Conservation (phyloP, 1,140 invertebrate genomes). For the Bradysia coprophila region DNA sequence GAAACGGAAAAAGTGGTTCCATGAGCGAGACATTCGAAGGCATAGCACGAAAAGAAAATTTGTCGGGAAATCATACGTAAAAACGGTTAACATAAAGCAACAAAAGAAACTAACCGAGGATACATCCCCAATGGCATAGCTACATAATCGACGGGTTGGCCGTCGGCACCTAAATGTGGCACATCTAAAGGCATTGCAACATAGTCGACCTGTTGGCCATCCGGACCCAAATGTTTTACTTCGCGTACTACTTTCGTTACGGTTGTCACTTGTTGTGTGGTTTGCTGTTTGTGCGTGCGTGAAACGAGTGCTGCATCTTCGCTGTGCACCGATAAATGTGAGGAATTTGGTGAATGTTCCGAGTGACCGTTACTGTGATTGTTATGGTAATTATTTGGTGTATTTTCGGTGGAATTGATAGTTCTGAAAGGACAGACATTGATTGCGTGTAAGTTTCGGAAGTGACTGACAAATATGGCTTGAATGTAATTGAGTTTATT, state of each 20-base stretch:
- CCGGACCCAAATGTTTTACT: conserved; percentile 14
- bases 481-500: too few species aligned
- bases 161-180: conserved; percentile 32
- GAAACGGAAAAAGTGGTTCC: conserved; percentile 2
- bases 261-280: conserved; percentile 30
- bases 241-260: conserved; percentile 35
- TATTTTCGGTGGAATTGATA: conserved; percentile 1
- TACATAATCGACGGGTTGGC: conserved; percentile 29
- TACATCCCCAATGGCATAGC: conserved; percentile 21
- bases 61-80: too few species aligned
- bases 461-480: too few species aligned
- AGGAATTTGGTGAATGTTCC: conserved; percentile 28
- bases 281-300: conserved; percentile 27
- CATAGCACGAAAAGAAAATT: background rate
- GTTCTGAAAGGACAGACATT: conserved; percentile 1
- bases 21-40: conserved; percentile 9
- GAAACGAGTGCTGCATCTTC: conserved; percentile 18
- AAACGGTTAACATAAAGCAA: background rate
- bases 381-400: background rate
- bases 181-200: conserved; percentile 23
- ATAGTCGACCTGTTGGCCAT: conserved; percentile 30
- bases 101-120: conserved; percentile 5
- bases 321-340: conserved; percentile 27
- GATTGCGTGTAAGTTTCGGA: too few species aligned
- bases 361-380: conserved; percentile 27